These are phyloP conservation scores for Julus scandinavius DNA, from an alignment of 2,888 invertebrate species.

Conservation along the genomic window DNA sequence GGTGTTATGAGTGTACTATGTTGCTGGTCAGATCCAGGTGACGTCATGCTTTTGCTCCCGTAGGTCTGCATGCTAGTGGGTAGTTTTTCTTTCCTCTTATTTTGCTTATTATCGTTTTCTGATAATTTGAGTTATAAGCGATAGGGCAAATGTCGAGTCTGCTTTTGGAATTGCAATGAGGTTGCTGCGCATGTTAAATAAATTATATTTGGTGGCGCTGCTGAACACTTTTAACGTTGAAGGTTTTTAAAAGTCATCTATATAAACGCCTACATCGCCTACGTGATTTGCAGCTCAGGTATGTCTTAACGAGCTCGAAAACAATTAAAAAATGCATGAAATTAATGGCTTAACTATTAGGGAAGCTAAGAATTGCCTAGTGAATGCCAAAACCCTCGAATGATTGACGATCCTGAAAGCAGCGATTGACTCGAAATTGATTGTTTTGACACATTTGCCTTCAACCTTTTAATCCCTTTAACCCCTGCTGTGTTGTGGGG, in stretches of 20 bases:
- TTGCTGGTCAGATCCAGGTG: background rate
- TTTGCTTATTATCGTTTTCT: background rate
- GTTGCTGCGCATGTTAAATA: background rate
- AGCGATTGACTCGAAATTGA: conserved; percentile 1
- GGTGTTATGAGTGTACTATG: background rate
- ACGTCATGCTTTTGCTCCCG: background rate
- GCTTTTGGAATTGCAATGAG: background rate
- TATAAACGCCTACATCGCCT: background rate
- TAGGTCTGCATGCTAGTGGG: background rate
- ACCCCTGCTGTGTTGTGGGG: background rate
- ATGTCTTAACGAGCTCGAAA: background rate
- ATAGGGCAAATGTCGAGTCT: background rate
- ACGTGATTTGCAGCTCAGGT: background rate
- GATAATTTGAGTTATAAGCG: conserved; percentile 11
- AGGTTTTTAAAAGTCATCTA: conserved; percentile 17
- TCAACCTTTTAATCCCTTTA: background rate
- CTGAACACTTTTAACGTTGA: background rate
- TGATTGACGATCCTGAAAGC: background rate
- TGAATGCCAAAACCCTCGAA: background rate
- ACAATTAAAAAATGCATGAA: background rate
- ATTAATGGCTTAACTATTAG: background rate
- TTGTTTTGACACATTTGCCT: background rate
- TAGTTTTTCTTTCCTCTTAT: background rate
- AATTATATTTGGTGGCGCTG: conserved; percentile 33
- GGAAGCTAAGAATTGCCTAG: background rate